Evolutionary conservation across 2,113 vertebrate species (phyloP), one percentile per base, ranked within the genome.

Genomic region (Amia ocellicauda): DNA sequence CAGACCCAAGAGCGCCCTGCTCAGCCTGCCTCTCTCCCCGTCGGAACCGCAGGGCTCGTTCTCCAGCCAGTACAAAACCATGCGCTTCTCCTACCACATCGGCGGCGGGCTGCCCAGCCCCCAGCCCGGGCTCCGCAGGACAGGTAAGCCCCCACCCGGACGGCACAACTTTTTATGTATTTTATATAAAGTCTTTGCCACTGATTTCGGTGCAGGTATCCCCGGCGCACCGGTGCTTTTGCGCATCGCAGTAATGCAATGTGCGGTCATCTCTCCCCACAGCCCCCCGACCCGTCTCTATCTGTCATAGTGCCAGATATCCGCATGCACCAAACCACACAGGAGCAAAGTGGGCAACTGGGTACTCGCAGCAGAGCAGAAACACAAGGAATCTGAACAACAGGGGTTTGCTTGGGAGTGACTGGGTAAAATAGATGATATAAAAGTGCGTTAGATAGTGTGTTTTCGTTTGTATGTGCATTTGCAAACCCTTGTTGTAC

Each of bases 51-150:
- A 64, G 1, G 29, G 51, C 24, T 83, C 82, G 60, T 87, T 79
- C 78, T 88, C 85, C 74, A 82, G 69, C 43, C 85, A 82, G 66
- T 87, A 83, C 75, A 76, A 82, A 63, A 76, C 83, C 62, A 83
- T 83, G 83, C 82, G 84, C 67, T 89, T 89, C 70, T 87, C 84
- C 43, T 88, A 85, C 64, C 86, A 89, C 65, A 82, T 89, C 62
- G 75, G 69, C 62, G 11, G 72, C 5, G 41, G 73, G 3, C 27
- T 70, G 2, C n/a, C 67, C 11, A 66, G 50, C 63, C 78, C 78
- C 5, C 76, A 78, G 64, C 77, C 77, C n/a, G 71, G 69, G 5
- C 20, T 77, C 68, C 41, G 60, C 68, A 73, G 79, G 70, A 81
- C 72, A 82, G 84, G 86, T 88, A 65, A 84, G 58, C 43, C 3